Base-by-base conservation (phyloP, 2,888 invertebrate genomes). In the Pollenia griseotomentosa region DNA sequence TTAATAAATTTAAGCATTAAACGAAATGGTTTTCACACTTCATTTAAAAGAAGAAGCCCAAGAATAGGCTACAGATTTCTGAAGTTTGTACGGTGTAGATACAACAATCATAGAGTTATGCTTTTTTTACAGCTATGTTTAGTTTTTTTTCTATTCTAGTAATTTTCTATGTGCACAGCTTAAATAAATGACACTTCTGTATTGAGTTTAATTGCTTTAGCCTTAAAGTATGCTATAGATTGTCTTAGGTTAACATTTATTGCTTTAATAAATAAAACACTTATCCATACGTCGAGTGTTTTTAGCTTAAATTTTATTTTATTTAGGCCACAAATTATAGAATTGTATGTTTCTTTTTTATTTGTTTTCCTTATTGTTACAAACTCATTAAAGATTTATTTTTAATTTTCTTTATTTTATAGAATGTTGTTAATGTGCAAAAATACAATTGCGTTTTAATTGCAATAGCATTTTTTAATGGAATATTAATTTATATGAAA, bases 361-460 rank as follows among this genome's bases (percentile, higher is more conserved):
- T 48, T 51, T 0, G 44, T 57, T 66, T 55, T 23, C 44, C 6
- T 33, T 33, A 33, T 33, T 57, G 46, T 11, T 55, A n/a, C 46
- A 78, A 68, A 68, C 48, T 16, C 57, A 57, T 59, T 40, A 68
- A 68, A 48, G 23, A 40, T 33, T 57, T 57, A 66, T 68, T 78
- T 48, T 48, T 6, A 9, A 40, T 59, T 79, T 79, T 68, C 48
- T 68, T 70, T 68, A 51, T 68, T 33, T 33, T 79, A 59, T 59
- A 70, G 16, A 59, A 59, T 14, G 2, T 78, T 68, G 65, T 78
- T 68, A 55, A 46, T 48, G 57, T 12, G 51, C 48, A 19, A 68
- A 59, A 78, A 61, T 3, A 23, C 68, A 79, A 59, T 68, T 57
- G 19, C 10, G 40, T 48, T 79, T 77, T 83, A 83, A 78, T 78